Evolutionary conservation across 2,888 invertebrate species (phyloP), one percentile per base, ranked within the genome.

Genomic region (Amaurobius ferox): DNA sequence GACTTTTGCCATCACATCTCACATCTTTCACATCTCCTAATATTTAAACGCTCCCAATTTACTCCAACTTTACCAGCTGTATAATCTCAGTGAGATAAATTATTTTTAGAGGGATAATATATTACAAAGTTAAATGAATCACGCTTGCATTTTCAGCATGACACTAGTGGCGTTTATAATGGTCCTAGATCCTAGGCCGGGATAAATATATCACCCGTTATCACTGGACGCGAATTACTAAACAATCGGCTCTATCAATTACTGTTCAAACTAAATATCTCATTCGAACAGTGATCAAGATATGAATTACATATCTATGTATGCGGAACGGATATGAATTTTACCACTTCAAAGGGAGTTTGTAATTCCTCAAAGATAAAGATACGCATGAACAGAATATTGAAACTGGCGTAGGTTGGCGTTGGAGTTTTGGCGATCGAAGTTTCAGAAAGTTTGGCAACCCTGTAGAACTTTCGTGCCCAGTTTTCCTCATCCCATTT

Each of bases 401-500:
- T 7, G 5, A 26, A 23, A 29, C 28, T 83, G 77, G 77, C 83
- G 48, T 3, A 7, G 11, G 13, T 19, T 26, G 32, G 72, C 44
- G 55, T 11, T 13, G 11, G 16, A 55, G 28, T 62, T 28, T 71
- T 83, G 83, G 83, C 83, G 83, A 77, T 23, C 44, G n/a, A 77
- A 83, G 76, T 83, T 83, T 64, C 7, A 48, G 29, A 74, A 67
- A 40, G 35, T 68, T 23, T 29, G 62, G 81, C 70, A 81, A 81
- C 81, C 83, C 76, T 64, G 35, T 16, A 39, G 66, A 83, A 83
- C 44, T 83, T 83, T 83, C 81, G 70, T 77, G 76, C 64, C 44
- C 48, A 64, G 55, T 77, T 71, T 76, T 64, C 70, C 40, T 73
- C 29, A 35, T 29, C 30, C 23, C 55, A 55, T 72, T 55, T 72